Base-by-base conservation (phyloP, 2,888 invertebrate genomes). In the Thyatira batis region DNA sequence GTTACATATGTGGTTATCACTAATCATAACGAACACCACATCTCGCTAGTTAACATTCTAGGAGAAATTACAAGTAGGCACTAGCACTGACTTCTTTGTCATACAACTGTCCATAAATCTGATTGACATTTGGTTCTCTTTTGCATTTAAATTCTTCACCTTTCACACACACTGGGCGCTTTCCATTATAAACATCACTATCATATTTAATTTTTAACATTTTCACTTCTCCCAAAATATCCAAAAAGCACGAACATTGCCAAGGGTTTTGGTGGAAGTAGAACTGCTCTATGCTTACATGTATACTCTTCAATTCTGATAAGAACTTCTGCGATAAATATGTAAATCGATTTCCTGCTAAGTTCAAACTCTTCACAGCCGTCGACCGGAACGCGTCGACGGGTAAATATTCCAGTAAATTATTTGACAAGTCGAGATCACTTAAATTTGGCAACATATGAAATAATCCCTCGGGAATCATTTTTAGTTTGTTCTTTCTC, bases 231-330 rank as follows among this genome's bases (percentile, higher is more conserved):
- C 74, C 76, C 1, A 89, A 39, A 20, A 87, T 55, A 28, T 88
- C 81, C 49, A 68, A 73, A 0, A 89, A 65, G 62, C 90, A 90
- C 0, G 83, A 71, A 59, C 91, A 91, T 52, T 89, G 89, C 87
- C 88, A 90, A 1, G 89, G 89, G 54, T 90, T 91, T 10, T 84
- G 79, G 13, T 87, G 80, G 23, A 90, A 85, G 53, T 77, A 81
- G 52, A 90, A 85, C 55, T 85, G 85, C 1, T 65, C 73, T 23
- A 90, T 56, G 17, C 45, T 69, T 0, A 75, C 82, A 0, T 87
- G 86, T 3, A 80, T 82, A 59, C 87, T 87, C 49, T 62, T 77
- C 1, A 89, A 60, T 33, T 87, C 86, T 23, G 86, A 69, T 49
- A 80, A 82, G 63, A 91, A 91, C 57, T 90, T 89, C 30, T 82